Conservation (phyloP, 2,113 vertebrate genomes). For the Stigmatopora argus region DNA sequence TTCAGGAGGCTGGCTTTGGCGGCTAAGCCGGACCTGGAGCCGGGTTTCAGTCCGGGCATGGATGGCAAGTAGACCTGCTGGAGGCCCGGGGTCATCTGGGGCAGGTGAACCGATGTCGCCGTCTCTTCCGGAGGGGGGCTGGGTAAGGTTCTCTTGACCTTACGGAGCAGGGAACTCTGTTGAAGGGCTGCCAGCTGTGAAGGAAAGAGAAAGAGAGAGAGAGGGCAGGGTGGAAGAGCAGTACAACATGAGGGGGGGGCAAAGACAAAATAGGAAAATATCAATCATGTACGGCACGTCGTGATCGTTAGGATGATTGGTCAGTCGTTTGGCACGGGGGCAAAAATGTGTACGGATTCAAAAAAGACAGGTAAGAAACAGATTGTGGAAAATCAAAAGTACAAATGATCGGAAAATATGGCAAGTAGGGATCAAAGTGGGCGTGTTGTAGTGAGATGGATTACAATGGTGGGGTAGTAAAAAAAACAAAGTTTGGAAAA, state of each 20-base stretch:
- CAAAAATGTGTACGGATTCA: background rate
- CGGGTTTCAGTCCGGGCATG: constrained; percentile 77
- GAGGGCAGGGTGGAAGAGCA: constrained; percentile 28
- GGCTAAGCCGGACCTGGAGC: constrained; percentile 69
- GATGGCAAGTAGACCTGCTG: constrained; percentile 83
- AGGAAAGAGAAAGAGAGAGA: constrained; percentile 41
- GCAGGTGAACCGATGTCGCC: constrained; percentile 67
- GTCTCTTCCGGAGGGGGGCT: constrained; percentile 95
- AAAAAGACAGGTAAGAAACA: background rate
- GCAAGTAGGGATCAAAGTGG: background rate
- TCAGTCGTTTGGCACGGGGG: constrained; percentile 8
- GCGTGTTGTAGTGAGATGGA: background rate
- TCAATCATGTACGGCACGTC: constrained; percentile 10
- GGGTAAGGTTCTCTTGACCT: constrained; percentile 96
- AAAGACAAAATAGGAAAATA: constrained; percentile 22
- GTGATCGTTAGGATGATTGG: background rate
- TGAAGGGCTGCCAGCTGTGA: constrained; percentile 85
- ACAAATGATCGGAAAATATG: background rate
- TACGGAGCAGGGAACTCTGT: constrained; percentile 86
- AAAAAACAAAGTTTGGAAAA: background rate
- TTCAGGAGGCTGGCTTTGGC: constrained; percentile 92
- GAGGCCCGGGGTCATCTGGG: constrained; percentile 80
- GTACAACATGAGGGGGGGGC: constrained; percentile 24
- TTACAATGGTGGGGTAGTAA: background rate
- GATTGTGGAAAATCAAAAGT: background rate